phyloP scores from a whole-genome alignment of 2,888 invertebrate species.

The Drosophila formosana region DNA sequence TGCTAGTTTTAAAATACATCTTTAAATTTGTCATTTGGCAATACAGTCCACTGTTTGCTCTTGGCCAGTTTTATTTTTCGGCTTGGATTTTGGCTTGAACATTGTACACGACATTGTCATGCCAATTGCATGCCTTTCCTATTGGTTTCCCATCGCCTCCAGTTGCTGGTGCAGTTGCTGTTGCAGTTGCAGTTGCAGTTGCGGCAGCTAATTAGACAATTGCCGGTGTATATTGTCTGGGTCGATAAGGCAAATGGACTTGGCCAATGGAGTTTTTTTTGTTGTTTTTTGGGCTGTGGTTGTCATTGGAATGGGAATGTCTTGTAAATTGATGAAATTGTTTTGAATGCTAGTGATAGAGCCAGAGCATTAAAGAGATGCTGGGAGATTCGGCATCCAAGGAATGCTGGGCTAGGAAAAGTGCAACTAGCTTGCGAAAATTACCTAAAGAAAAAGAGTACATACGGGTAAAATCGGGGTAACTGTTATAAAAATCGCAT shows the following conservation, averaged over 20 bases:
- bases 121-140: constrained; percentile 69
- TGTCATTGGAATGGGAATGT: constrained; percentile 37
- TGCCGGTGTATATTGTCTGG: constrained; percentile 43
- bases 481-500: too few relatives aligned
- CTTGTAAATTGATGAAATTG: constrained; percentile 64
- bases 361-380: constrained; percentile 10
- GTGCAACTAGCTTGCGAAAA: background rate
- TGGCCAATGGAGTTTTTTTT: constrained; percentile 31
- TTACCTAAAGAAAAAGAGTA: background rate
- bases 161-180: constrained; percentile 33
- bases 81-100: constrained; percentile 43
- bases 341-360: constrained; percentile 23
- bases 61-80: constrained; percentile 42
- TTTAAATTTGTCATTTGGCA: too few relatives aligned
- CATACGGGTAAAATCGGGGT: too few relatives aligned
- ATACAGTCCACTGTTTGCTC: constrained; percentile 10
- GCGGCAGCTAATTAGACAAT: constrained; percentile 70
- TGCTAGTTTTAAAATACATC: too few relatives aligned
- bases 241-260: constrained; percentile 57
- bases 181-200: constrained; percentile 35
- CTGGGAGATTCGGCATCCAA: constrained; percentile 5
- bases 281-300: constrained; percentile 2
- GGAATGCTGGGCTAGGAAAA: background rate
- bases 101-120: constrained; percentile 67
- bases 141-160: constrained; percentile 47